Conservation (phyloP, 2,113 vertebrate species). For the Chauna torquata region DNA sequence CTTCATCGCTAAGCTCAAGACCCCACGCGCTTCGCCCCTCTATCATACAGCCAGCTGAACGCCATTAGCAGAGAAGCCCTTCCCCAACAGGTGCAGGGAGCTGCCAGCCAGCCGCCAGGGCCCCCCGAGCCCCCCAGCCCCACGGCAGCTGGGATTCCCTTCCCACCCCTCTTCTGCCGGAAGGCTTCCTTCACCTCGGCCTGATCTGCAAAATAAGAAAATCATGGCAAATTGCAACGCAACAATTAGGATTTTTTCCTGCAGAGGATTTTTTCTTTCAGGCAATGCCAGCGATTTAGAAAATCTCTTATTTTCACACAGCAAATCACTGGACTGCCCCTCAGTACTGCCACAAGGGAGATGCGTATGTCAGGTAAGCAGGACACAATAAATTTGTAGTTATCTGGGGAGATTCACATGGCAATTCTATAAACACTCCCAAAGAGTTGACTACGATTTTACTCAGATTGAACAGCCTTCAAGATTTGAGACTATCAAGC, state of each 20-base stretch:
- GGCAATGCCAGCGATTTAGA: background rate
- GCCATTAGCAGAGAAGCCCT: background rate
- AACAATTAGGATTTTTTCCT: background rate
- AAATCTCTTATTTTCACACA: background rate
- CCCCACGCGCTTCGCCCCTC: accelerated
- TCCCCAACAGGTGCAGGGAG: background rate
- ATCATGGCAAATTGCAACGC: background rate
- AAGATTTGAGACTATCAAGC: background rate
- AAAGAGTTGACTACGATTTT: background rate
- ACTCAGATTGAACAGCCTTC: background rate
- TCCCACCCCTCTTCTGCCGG: background rate
- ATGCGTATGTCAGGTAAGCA: background rate
- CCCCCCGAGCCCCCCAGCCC: background rate
- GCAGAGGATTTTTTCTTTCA: background rate
- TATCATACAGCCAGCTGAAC: background rate
- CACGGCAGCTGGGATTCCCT: background rate
- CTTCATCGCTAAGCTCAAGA: background rate
- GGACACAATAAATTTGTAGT: background rate
- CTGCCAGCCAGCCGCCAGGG: background rate
- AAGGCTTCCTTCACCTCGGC: background rate
- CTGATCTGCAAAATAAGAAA: background rate
- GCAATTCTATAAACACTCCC: background rate
- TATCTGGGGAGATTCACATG: background rate
- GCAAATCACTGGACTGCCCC: background rate
- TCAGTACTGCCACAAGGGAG: background rate